Percentiles rank a stretch among this genome's conserved stretches.
phyloP scores from a whole-genome alignment of 1,140 invertebrate species.

The Diabrotica virgifera region DNA sequence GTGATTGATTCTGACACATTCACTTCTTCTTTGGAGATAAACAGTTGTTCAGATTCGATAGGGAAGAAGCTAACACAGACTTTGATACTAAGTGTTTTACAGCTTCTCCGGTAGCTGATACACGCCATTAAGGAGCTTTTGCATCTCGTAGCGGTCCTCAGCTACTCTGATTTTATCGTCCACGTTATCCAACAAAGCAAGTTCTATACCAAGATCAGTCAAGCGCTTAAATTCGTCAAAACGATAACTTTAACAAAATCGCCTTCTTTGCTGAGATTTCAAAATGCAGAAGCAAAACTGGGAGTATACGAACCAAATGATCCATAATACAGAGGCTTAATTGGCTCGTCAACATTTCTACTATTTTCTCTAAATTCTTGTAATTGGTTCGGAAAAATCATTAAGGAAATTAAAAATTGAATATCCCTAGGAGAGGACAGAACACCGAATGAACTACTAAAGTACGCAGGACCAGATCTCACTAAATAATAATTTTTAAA shows the following conservation, averaged over 20 bases:
- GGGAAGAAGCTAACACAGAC: constrained; percentile 73
- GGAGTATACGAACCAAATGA: constrained; percentile 95
- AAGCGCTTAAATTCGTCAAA: constrained; percentile 60
- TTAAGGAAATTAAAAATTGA: too few relatives aligned
- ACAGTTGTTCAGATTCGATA: constrained; percentile 71
- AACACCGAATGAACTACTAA: too few relatives aligned
- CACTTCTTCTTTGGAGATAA: constrained; percentile 68
- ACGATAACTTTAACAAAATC: constrained; percentile 66
- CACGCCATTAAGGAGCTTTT: constrained; percentile 71
- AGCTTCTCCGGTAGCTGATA: constrained; percentile 73
- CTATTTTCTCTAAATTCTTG: constrained; percentile 82
- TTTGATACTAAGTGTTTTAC: constrained; percentile 73
- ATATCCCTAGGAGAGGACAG: too few relatives aligned
- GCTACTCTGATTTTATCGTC: constrained; percentile 56
- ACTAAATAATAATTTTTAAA: too few relatives aligned
- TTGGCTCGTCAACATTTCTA: constrained; percentile 81
- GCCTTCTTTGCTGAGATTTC: constrained; percentile 63
- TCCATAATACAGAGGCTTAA: constrained; percentile 90
- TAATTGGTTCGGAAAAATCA: constrained; percentile 55
- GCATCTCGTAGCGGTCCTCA: constrained; percentile 59
- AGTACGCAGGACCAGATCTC: too few relatives aligned
- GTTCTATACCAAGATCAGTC: constrained; percentile 76
- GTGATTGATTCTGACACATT: constrained; percentile 77
- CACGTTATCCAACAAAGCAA: constrained; percentile 74
- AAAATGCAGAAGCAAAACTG: constrained; percentile 91